Base-by-base conservation (phyloP, 1,140 invertebrate species). In the Nylanderia fulva region DNA sequence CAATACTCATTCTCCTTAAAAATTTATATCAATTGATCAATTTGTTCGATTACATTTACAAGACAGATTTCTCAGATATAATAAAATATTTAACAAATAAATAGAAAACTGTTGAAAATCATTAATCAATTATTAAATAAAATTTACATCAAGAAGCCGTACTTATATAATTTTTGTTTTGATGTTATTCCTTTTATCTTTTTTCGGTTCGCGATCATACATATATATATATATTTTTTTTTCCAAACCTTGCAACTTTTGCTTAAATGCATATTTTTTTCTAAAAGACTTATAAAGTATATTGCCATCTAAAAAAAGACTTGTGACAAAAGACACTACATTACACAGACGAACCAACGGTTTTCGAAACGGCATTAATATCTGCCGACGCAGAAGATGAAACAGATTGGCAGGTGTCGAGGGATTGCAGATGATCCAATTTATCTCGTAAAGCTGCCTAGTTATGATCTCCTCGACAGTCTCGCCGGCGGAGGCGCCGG, bases 401-500 rank as follows among this genome's bases (percentile, higher is more conserved):
- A 98, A 98, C 72, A 97, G 96, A 94, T 98, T 98, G 0, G 97
- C 98, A 0, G 98, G 98, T 0, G 97, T 98, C 8, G 97, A 97
- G 88, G 96, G 96, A 93, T 99, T 98, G 45, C 96, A 97, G n/a
- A 98, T 95, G 79, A 97, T 96, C 97, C 97, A 97, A 92, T 99
- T 99, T 75, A 96, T 96, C 18, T 97, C 96, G 72, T 97, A 96
- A 1, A 99, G 94, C 93, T 99, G 98, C 3, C 84, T 66, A 45
- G 97, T 96, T 89, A 98, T 96, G 11, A 96, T 92, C 11, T 90
- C 76, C 7, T 96, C 95, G 3, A 93, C 85, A 0, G 68, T 84
- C 3, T 90, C 85, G 29, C 66, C 68, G 1, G 0, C 93, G 61
- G 94, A 29, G 13, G 45, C 63, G 4, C 66, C 94, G 36, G 94